These are phyloP conservation scores for Branchinecta sandiegonensis DNA, from an alignment of 2,888 invertebrate species.

Conservation along the genomic window DNA sequence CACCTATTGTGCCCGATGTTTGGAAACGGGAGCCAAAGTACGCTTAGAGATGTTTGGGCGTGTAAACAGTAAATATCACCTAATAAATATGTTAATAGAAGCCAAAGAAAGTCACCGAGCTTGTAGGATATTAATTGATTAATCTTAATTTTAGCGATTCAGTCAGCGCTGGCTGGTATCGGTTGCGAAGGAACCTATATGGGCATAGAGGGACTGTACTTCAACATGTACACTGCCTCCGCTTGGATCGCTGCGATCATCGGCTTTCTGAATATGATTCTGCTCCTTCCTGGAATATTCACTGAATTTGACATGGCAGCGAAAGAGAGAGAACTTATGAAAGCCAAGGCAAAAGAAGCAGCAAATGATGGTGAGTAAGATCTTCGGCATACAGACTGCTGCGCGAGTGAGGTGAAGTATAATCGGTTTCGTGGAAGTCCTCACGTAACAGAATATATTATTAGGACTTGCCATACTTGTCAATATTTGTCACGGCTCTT, in stretches of 20 bases:
- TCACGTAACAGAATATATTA: not conserved
- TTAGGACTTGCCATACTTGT: too few species aligned
- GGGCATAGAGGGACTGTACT: constrained; percentile 41
- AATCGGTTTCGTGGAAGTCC: not conserved
- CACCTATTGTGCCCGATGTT: too few species aligned
- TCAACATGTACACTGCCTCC: constrained; percentile 75
- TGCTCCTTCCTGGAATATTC: constrained; percentile 60
- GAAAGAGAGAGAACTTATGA: constrained; percentile 47
- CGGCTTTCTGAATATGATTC: constrained; percentile 51
- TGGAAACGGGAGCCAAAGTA: too few species aligned
- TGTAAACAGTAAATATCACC: too few species aligned
- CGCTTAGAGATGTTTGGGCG: too few species aligned
- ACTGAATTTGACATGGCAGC: constrained; percentile 61
- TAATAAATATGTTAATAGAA: too few species aligned
- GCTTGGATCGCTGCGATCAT: constrained; percentile 70
- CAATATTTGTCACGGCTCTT: too few species aligned
- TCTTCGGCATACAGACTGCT: too few species aligned
- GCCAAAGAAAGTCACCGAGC: too few species aligned
- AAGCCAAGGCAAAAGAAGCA: constrained; percentile 15
- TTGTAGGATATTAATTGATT: not conserved
- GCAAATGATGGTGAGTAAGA: not conserved
- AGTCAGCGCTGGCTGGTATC: constrained; percentile 62
- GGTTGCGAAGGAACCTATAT: constrained; percentile 48
- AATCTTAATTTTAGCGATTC: constrained; percentile 43
- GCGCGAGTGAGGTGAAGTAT: too few species aligned